These are phyloP conservation scores for Oncorhynchus keta DNA, from an alignment of 2,113 vertebrate species.

Conservation along the genomic window DNA sequence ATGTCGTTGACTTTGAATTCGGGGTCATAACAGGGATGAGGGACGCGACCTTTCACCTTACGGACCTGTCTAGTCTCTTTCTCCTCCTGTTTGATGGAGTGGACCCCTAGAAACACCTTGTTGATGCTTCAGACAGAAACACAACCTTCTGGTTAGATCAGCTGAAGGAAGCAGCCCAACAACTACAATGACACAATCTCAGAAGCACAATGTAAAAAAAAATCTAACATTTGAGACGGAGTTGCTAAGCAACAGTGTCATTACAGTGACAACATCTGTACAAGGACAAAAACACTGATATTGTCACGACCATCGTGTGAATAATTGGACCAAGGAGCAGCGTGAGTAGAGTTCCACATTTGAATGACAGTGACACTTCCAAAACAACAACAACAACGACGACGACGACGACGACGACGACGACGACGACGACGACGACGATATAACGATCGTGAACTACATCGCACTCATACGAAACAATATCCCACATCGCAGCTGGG, in stretches of 20 bases:
- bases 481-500: too few relatives aligned
- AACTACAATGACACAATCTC: not conserved
- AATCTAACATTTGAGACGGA: too few relatives aligned
- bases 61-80: conserved; percentile 28
- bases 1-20: conserved; percentile 48
- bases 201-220: not conserved
- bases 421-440: too few relatives aligned
- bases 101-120: conserved; percentile 61
- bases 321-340: too few relatives aligned
- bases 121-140: conserved; percentile 23
- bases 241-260: not conserved
- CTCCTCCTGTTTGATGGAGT: conserved; percentile 42
- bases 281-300: not conserved
- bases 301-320: not conserved
- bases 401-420: too few relatives aligned
- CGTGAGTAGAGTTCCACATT: too few relatives aligned
- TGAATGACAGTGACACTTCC: too few relatives aligned
- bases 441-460: too few relatives aligned
- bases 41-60: not conserved
- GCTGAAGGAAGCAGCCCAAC: not conserved
- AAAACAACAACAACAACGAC: too few relatives aligned
- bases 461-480: too few relatives aligned
- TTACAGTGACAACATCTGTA: not conserved
- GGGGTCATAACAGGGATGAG: conserved; percentile 46
- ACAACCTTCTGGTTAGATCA: not conserved